Base-by-base conservation (phyloP, 2,888 invertebrate genomes). In the Tromatobia lineatoria region DNA sequence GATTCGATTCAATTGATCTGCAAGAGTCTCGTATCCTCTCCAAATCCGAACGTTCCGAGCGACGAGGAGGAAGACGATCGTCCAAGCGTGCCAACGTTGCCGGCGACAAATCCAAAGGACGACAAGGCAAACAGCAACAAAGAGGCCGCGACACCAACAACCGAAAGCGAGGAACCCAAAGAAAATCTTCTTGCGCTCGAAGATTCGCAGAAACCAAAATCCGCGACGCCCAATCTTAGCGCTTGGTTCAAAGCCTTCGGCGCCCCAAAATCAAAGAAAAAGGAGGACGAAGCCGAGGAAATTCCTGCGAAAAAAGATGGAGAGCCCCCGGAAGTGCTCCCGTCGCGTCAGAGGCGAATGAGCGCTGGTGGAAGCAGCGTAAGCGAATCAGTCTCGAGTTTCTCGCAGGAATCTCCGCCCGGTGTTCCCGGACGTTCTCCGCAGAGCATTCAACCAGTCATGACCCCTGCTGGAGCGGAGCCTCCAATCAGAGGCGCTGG, bases 231-330 rank as follows among this genome's bases (percentile, higher is more conserved):
- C 0, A 98, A 98, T 94, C 94, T 98, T 78, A 98, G 97, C 91
- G 98, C 98, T 38, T 98, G 98, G 98, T 97, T 98, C 86, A 98
- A 98, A 94, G 98, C 98, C 0, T 98, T 98, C 92, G 98, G 98
- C 11, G 97, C 97, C 0, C 98, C 98, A 0, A 98, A 98, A 94
- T 95, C 95, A 66, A 97, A 96, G 91, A 97, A 96, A 92, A 91
- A 94, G 0, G 96, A 96, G 15, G 94, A 91, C 50, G 94, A 94
- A 52, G 88, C 89, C 29, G 92, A 94, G 80, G 88, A 90, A 52
- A 94, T 95, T 38, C 74, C 87, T 6, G 88, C 94, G 92, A 88
- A 90, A 91, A 95, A 92, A 88, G 92, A 93, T 80, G 87, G 64
- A 88, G 90, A 87, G 89, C 87, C 61, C 87, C 88, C 79, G 94